Evolutionary conservation across 2,113 vertebrate species (phyloP).

Genomic region (sheep (Ovis aries)): ARS-UI_Ramb_v3.0 NC_056056.1:116545001-116545500

Average conservation of each 20-base stretch:
- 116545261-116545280: neutral
- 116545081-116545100: neutral
- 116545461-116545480: fast-evolving
- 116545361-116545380: neutral
- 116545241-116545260: neutral
- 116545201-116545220: neutral
- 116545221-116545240: neutral
- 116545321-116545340: neutral
- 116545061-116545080: neutral
- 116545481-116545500: no score
- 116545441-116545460: no score
- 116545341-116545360: neutral
- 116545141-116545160: neutral
- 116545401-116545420: neutral
- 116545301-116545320: neutral
- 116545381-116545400: neutral
- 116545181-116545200: neutral
- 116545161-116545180: neutral
- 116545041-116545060: neutral
- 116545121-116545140: neutral
- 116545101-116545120: neutral
- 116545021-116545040: neutral
- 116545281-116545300: neutral
- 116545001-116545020: neutral
- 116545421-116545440: neutral